Base-by-base conservation (phyloP, 2,113 vertebrate genomes). In the Etheostoma cragini region DNA sequence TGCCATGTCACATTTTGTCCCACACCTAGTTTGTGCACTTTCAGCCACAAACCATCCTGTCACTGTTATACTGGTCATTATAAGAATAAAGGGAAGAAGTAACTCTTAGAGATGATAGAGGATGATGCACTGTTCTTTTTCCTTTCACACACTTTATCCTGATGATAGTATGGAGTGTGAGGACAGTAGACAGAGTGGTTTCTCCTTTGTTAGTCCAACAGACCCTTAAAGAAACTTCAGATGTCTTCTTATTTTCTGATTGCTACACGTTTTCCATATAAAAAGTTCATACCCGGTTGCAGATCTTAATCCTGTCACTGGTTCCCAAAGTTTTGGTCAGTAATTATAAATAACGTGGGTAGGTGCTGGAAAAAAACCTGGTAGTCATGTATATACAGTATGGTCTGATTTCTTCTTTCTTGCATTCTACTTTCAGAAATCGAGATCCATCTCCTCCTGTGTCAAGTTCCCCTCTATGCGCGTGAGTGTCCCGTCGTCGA, bases 401-500 rank as follows among this genome's bases (percentile, higher is more conserved):
- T 61, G 24, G 14, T 61, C 15, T 57, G 22, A 24, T 84, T 19
- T 49, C 0, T 17, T 46, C 19, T 12, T 67, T 26, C 11, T 6
- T 16, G 22, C 0, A 1, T 35, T 33, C 74, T 49, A 45, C 13
- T 38, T 4, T 83, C 24, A 82, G 26, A 79, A 82, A 65, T 88
- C 83, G 1, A 87, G 68, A 0, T 91, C 89, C 33, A 83, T 0
- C 24, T 88, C 77, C 11, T 68, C 78, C 15, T 68, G 58, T 0
- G 45, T 17, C 12, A 5, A 0, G 1, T 56, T 73, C 3, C 21
- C n/a, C 0, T 61, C 71, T 0, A 16, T 14, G 2, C 53, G 14
- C 12, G 45, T 30, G 4, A 58, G 8, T n/a, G 90, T 66, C 42
- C 80, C 93, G 16, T 96, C 67, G 0, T 81, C 66, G 2, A 72